These are phyloP conservation scores for Silurus glanis DNA, from an alignment of 2,113 vertebrate species.

Conservation along the genomic window DNA sequence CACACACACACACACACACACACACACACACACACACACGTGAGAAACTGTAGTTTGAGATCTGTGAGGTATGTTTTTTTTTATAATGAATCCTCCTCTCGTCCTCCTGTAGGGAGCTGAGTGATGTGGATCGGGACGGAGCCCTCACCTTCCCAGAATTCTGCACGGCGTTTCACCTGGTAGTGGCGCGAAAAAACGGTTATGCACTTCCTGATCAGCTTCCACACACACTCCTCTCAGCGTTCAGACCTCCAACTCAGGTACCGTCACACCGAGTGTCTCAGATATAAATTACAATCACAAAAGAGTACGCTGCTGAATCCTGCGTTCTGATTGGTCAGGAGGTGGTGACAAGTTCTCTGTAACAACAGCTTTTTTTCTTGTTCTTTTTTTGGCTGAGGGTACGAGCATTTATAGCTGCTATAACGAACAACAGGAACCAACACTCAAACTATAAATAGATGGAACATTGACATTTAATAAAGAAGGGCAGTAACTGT, in stretches of 20 bases:
- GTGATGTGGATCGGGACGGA: slow-evolving; percentile 90
- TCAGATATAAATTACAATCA: neutral
- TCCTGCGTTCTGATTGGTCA: neutral
- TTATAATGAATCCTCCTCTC: neutral
- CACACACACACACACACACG: neutral
- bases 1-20: too few species aligned
- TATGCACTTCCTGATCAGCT: slow-evolving; percentile 86
- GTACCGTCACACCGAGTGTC: slow-evolving; percentile 37
- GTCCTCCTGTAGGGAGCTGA: slow-evolving; percentile 81
- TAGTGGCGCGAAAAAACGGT: slow-evolving; percentile 94
- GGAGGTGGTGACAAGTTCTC: neutral
- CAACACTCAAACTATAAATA: too few species aligned
- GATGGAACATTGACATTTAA: too few species aligned
- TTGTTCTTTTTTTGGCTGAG: too few species aligned
- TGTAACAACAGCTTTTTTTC: too few species aligned
- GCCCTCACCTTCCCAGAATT: slow-evolving; percentile 87
- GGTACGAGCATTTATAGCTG: too few species aligned
- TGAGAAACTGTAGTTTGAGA: neutral
- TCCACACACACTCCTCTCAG: slow-evolving; percentile 79
- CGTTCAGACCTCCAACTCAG: slow-evolving; percentile 63
- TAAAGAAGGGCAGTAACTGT: too few species aligned
- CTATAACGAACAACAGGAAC: too few species aligned
- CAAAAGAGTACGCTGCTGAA: neutral
- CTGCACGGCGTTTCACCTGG: slow-evolving; percentile 92
- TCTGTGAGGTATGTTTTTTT: neutral